Conservation (phyloP, 2,797 vertebrate genomes). For the Alca torda region DNA sequence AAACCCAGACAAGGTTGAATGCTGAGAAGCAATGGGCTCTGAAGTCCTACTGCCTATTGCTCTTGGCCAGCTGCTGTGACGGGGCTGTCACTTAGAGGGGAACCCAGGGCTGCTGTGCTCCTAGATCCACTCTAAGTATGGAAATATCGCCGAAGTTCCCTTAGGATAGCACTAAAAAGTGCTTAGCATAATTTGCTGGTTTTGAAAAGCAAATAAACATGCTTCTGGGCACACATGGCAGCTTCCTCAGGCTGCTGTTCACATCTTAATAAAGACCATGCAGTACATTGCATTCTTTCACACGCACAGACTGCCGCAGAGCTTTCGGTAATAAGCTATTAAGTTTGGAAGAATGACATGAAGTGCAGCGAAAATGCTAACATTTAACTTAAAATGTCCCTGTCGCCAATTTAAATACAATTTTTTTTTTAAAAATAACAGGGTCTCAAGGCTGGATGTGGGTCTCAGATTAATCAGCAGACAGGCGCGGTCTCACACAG, state of each 20-base stretch:
- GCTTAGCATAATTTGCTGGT: background rate
- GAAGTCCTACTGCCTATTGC: background rate
- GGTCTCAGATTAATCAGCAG: background rate
- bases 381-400: background rate
- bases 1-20: background rate
- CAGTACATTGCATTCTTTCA: background rate
- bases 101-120: background rate
- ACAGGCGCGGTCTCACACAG: background rate
- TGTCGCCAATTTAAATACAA: background rate
- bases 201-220: background rate
- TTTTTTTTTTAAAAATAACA: background rate
- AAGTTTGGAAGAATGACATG: background rate
- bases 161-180: background rate
- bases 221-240: background rate
- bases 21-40: background rate
- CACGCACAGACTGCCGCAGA: background rate
- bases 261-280: background rate
- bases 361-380: background rate
- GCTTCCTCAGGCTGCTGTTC: background rate
- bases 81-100: background rate
- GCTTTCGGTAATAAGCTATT: background rate
- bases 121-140: background rate
- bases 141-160: background rate
- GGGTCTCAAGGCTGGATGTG: background rate
- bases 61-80: background rate